Evolutionary conservation across 2,888 invertebrate genomes (phyloP).

Genomic region (Volucella bombylans): DNA sequence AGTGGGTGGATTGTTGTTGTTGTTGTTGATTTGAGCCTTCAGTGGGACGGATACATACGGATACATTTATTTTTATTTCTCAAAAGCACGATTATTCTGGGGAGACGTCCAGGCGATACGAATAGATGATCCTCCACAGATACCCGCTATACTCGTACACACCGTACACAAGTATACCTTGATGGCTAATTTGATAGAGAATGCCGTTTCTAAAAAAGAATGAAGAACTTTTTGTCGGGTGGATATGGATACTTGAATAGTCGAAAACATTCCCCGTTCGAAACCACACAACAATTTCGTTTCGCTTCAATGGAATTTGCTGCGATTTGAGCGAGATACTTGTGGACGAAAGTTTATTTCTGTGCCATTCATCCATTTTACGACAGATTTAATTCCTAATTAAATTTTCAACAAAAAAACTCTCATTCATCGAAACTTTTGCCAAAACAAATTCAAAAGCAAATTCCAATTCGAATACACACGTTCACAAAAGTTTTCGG

Average conservation of each 20-base stretch:
- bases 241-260: not conserved
- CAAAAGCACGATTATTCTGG: too few species aligned
- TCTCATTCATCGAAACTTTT: constrained; percentile 28
- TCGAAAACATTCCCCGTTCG: not conserved
- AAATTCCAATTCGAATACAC: too few species aligned
- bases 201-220: not conserved
- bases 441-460: not conserved
- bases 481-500: too few species aligned
- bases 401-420: constrained; percentile 24
- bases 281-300: constrained; percentile 9
- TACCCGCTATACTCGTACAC: too few species aligned
- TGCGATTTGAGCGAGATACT: not conserved
- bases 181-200: constrained; percentile 18
- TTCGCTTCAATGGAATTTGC: too few species aligned
- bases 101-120: too few species aligned
- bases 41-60: too few species aligned
- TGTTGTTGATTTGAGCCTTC: too few species aligned
- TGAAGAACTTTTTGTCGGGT: not conserved
- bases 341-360: constrained; percentile 5
- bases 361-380: constrained; percentile 40
- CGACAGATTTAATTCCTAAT: constrained; percentile 39
- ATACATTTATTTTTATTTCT: too few species aligned
- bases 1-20: too few species aligned
- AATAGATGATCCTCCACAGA: too few species aligned
- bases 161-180: not conserved